These are phyloP conservation scores for Griposia aprilina DNA, from an alignment of 2,888 invertebrate genomes.

Conservation along the genomic window DNA sequence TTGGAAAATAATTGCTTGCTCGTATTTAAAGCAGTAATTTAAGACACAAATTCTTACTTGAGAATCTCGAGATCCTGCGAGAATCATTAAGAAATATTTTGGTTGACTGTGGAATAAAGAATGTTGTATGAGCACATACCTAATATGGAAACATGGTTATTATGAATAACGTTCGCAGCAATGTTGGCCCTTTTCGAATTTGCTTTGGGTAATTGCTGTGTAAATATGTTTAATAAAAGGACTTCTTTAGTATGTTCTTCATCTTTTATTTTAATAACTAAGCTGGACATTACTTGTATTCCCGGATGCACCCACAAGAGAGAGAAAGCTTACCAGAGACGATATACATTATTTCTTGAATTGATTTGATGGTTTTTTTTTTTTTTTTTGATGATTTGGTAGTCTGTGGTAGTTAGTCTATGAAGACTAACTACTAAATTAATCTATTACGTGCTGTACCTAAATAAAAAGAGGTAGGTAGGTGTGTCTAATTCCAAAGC, in stretches of 20 bases:
- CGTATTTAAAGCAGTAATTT: constrained; percentile 48
- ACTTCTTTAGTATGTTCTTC: too few relatives aligned
- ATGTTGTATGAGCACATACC: constrained; percentile 16
- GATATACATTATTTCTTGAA: too few relatives aligned
- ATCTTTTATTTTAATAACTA: too few relatives aligned
- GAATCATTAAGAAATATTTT: constrained; percentile 33
- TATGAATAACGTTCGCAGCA: constrained; percentile 17
- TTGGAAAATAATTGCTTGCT: constrained; percentile 66
- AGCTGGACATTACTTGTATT: too few relatives aligned
- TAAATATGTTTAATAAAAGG: too few relatives aligned
- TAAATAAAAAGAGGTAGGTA: background rate
- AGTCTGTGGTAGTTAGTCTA: too few relatives aligned
- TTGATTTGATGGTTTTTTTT: too few relatives aligned
- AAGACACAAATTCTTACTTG: constrained; percentile 20
- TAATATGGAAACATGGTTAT: constrained; percentile 27
- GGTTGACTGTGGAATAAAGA: constrained; percentile 4
- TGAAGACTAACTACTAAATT: too few relatives aligned
- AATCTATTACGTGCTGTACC: background rate
- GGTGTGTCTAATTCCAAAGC: background rate
- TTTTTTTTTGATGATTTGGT: too few relatives aligned
- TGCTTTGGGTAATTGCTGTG: background rate
- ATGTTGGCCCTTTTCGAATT: constrained; percentile 3
- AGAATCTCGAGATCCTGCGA: constrained; percentile 2
- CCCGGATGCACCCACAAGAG: too few relatives aligned
- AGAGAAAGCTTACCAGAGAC: too few relatives aligned